Conservation (phyloP, 2,113 vertebrate genomes). For the Pseudopipra pipra region DNA sequence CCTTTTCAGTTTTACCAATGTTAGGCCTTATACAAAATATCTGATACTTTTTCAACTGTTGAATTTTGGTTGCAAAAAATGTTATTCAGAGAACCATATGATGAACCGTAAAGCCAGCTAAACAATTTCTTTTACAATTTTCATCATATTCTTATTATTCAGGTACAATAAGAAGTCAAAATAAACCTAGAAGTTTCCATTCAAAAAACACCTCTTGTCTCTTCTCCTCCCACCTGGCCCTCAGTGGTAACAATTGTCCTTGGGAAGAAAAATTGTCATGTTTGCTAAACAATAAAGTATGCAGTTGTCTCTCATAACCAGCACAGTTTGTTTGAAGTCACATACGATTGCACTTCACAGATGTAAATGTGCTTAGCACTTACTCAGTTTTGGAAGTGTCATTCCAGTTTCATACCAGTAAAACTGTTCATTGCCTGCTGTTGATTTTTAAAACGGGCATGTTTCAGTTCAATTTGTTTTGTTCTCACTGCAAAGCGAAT, state of each 20-base stretch:
- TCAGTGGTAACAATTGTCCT: background rate
- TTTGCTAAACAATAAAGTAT: slow-evolving; percentile 10
- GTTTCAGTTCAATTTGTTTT: background rate
- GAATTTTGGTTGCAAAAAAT: background rate
- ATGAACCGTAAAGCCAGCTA: background rate
- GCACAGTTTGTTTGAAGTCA: slow-evolving; percentile 33
- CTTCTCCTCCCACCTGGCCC: background rate
- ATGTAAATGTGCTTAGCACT: background rate
- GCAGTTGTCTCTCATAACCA: background rate
- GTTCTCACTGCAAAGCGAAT: background rate
- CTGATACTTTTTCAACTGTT: background rate
- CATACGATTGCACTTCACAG: background rate
- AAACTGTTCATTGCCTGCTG: background rate
- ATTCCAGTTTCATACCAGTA: slow-evolving; percentile 29
- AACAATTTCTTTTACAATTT: background rate
- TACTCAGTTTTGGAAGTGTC: background rate
- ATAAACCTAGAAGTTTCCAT: background rate
- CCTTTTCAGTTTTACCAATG: background rate
- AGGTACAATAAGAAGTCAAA: background rate
- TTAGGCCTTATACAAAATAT: background rate
- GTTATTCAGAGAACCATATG: background rate
- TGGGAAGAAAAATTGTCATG: background rate
- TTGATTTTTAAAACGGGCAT: background rate
- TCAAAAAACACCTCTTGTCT: background rate
- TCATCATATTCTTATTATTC: background rate